Conservation (phyloP, 2,888 invertebrate genomes). For the Endomychus coccineus region DNA sequence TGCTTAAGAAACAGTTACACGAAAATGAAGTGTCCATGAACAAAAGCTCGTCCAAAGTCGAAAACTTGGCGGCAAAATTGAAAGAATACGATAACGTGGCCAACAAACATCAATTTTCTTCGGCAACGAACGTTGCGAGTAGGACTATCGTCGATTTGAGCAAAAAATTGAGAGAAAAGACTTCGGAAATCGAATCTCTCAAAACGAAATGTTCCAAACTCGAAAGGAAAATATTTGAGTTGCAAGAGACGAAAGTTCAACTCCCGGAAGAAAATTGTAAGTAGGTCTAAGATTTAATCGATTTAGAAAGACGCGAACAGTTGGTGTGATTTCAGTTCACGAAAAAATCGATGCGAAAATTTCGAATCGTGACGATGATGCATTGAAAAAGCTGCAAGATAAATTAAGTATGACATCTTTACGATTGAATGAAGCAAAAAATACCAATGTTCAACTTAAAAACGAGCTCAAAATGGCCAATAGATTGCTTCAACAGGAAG, state of each 20-base stretch:
- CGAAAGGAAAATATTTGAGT: conserved; percentile 47
- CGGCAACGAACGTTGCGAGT: conserved; percentile 51
- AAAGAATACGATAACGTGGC: conserved; percentile 47
- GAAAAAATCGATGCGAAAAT: conserved; percentile 12
- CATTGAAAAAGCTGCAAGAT: conserved; percentile 54
- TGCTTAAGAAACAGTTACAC: conserved; percentile 47
- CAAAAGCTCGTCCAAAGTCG: conserved; percentile 43
- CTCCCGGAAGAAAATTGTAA: too few species aligned
- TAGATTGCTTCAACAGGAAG: conserved; percentile 66
- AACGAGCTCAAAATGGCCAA: conserved; percentile 66
- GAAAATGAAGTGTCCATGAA: conserved; percentile 46
- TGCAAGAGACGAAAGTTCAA: conserved; percentile 26
- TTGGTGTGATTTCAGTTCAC: conserved; percentile 4
- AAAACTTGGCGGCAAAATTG: conserved; percentile 45
- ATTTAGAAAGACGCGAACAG: not conserved
- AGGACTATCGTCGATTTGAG: conserved; percentile 61
- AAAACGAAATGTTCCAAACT: conserved; percentile 53
- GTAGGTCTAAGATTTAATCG: conserved; percentile 1
- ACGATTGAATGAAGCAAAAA: conserved; percentile 63
- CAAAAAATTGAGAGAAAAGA: conserved; percentile 58
- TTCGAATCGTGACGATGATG: conserved; percentile 37
- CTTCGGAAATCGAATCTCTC: conserved; percentile 52
- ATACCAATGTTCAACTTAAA: conserved; percentile 59
- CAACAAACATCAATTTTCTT: conserved; percentile 46
- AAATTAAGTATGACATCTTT: conserved; percentile 53